Percentiles rank a stretch among this genome's conserved stretches.
phyloP scores from a whole-genome alignment of 2,888 invertebrate species.

The Pyrrhosoma nymphula region DNA sequence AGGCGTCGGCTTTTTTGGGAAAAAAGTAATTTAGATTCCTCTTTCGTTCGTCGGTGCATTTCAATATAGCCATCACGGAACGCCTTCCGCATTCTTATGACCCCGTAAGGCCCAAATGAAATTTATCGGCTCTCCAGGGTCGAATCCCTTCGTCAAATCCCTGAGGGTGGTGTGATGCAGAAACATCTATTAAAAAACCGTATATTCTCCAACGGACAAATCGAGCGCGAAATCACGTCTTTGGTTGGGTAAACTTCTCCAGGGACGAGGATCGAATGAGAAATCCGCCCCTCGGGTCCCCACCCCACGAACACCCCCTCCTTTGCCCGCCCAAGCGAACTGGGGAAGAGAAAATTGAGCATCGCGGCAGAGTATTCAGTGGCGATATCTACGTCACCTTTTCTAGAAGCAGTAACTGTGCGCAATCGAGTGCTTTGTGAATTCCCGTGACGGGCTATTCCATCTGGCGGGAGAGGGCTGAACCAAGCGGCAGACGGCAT shows the following conservation, averaged over 20 bases:
- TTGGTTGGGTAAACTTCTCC: background rate
- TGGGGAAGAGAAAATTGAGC: background rate
- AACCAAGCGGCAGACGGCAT: slow-evolving; percentile 49
- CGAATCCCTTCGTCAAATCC: background rate
- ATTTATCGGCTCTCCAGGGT: slow-evolving; percentile 35
- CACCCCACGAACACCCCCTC: background rate
- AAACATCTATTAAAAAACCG: background rate
- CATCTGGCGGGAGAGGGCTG: slow-evolving; percentile 62
- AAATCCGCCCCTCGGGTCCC: background rate
- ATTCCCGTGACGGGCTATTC: slow-evolving; percentile 57
- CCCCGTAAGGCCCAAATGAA: background rate
- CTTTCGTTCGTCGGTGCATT: background rate
- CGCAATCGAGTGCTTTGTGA: slow-evolving; percentile 63
- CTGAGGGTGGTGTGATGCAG: background rate
- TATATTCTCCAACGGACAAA: background rate
- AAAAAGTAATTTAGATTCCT: background rate
- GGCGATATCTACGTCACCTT: slow-evolving; percentile 57
- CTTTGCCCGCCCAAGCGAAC: background rate
- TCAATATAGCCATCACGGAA: background rate
- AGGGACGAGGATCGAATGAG: slow-evolving; percentile 14
- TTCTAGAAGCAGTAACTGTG: slow-evolving; percentile 59
- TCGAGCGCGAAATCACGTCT: background rate
- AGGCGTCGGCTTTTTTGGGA: background rate
- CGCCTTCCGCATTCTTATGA: background rate
- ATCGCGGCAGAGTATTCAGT: background rate